Percentiles rank a stretch among this genome's conserved stretches.
phyloP scores from a whole-genome alignment of 1,140 invertebrate species.

The Epicauta chinensis region DNA sequence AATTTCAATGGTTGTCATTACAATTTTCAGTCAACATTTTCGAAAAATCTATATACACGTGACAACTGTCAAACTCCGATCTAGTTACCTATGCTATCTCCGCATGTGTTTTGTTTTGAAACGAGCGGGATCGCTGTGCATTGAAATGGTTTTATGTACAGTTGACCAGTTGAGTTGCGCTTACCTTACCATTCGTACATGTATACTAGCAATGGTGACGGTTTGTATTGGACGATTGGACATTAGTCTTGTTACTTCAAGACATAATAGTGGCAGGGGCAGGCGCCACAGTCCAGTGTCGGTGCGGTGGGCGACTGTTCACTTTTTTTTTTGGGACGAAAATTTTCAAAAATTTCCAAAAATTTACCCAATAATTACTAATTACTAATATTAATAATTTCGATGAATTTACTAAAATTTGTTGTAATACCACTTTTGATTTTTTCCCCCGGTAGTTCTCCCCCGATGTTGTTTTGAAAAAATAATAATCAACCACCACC shows the following conservation, averaged over 20 bases:
- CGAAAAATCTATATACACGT: slow-evolving; percentile 31
- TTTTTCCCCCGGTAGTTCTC: no score
- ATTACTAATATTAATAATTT: no score
- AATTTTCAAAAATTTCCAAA: no score
- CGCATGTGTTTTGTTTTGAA: slow-evolving; percentile 46
- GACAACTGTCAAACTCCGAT: slow-evolving; percentile 42
- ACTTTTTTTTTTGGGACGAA: slow-evolving; percentile 19
- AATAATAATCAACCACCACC: no score
- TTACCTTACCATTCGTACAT: no score
- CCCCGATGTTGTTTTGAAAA: no score
- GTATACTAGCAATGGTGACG: neutral
- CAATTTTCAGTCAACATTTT: slow-evolving; percentile 34
- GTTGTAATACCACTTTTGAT: no score
- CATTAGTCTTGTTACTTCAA: slow-evolving; percentile 36
- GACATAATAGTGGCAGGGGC: slow-evolving; percentile 27
- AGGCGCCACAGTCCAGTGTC: slow-evolving; percentile 34
- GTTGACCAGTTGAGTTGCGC: slow-evolving; percentile 32
- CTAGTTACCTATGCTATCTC: slow-evolving; percentile 42
- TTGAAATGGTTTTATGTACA: slow-evolving; percentile 42
- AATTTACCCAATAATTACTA: no score
- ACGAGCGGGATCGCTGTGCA: slow-evolving; percentile 41
- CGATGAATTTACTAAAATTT: no score
- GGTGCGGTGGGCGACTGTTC: slow-evolving; percentile 27
- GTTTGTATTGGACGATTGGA: slow-evolving; percentile 34
- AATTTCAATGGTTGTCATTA: neutral